Conservation (phyloP, 1,140 invertebrate genomes). For the Phthorimaea operculella region DNA sequence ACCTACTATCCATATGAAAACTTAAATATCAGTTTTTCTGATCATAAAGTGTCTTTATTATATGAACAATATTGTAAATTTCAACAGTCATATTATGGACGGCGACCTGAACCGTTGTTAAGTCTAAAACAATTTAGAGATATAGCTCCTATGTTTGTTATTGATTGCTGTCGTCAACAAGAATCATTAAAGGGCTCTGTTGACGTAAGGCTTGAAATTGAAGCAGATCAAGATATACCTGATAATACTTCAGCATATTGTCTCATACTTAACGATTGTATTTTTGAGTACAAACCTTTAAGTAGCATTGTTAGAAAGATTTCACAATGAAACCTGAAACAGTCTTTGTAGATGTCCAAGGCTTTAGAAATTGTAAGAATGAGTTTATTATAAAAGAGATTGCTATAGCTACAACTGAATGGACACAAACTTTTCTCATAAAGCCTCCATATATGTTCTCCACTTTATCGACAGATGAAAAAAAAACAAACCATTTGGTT, state of each 20-base stretch:
- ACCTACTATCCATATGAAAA: conserved; percentile 13
- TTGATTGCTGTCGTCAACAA: conserved; percentile 35
- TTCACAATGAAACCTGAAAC: conserved; percentile 10
- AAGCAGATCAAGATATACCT: conserved; percentile 17
- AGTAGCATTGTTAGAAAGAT: conserved; percentile 19
- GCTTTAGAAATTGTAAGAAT: conserved; percentile 10
- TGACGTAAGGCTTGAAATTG: conserved; percentile 20
- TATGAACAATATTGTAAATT: conserved; percentile 17
- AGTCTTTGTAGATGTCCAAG: conserved; percentile 14
- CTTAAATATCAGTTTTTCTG: conserved; percentile 10
- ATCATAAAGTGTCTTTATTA: conserved; percentile 15
- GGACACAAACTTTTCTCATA: conserved; percentile 9
- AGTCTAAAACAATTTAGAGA: conserved; percentile 18
- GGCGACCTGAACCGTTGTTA: conserved; percentile 12
- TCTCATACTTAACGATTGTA: conserved; percentile 22
- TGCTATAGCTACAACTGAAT: conserved; percentile 5
- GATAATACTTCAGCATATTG: conserved; percentile 24
- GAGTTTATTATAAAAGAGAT: conserved; percentile 19
- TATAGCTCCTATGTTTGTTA: conserved; percentile 23
- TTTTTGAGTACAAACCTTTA: conserved; percentile 23
- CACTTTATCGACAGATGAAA: conserved; percentile 3
- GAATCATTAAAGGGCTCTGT: conserved; percentile 17
- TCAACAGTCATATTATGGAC: conserved; percentile 15
- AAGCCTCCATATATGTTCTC: conserved; percentile 12
- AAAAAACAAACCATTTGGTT: conserved; percentile 8